Conservation (phyloP, 23 tunicate species). For the Oikopleura albicans region DNA sequence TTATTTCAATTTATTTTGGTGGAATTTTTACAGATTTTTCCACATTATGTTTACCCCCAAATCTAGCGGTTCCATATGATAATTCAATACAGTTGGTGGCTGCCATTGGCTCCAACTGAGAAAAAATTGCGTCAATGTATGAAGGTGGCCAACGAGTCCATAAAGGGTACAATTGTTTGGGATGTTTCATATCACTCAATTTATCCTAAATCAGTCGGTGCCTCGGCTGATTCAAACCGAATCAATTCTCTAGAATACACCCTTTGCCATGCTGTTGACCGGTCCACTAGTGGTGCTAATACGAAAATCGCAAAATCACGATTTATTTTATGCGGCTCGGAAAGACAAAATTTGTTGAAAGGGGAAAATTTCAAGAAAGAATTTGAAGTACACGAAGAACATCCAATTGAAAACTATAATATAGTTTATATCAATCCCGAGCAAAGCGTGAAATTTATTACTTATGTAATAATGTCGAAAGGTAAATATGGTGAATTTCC, state of each 20-base stretch:
- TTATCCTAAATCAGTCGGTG: not conserved
- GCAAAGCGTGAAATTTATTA: not conserved
- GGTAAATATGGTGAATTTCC: too few relatives aligned
- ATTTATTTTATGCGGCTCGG: too few relatives aligned
- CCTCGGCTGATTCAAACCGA: too few relatives aligned
- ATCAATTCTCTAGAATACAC: too few relatives aligned
- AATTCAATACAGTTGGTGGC: not conserved
- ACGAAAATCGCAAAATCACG: too few relatives aligned
- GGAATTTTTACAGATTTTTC: too few relatives aligned
- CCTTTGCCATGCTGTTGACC: too few relatives aligned
- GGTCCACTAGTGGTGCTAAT: too few relatives aligned
- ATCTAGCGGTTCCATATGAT: conserved; percentile 16
- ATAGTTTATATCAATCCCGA: not conserved
- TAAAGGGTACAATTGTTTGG: not conserved
- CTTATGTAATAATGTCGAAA: not conserved
- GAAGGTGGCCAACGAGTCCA: not conserved
- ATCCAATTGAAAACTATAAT: not conserved
- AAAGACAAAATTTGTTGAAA: too few relatives aligned
- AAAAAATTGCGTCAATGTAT: not conserved
- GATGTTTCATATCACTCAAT: not conserved
- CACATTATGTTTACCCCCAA: too few relatives aligned
- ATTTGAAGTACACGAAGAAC: not conserved
- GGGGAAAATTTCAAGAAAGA: too few relatives aligned
- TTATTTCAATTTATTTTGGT: too few relatives aligned
- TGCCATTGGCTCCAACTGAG: conserved; percentile 1